Base-by-base conservation (phyloP, 2,888 invertebrate species). In the Archaeoteleia sp. region DNA sequence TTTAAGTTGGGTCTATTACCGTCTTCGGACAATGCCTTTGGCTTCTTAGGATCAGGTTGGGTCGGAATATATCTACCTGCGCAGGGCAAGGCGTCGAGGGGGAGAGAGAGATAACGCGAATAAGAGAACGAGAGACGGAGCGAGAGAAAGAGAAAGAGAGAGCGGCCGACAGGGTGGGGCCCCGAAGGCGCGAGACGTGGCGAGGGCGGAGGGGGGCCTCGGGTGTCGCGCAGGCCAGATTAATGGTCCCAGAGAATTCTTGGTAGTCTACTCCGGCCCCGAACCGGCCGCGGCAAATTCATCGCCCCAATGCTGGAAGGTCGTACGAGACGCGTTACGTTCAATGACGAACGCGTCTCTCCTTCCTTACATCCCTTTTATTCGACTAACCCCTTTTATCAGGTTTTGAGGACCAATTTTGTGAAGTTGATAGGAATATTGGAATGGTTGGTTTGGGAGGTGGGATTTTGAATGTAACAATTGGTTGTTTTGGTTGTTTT, bases 221-320 rank as follows among this genome's bases (percentile, higher is more conserved):
- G 77, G 77, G 81, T 83, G 83, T 82, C 82, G 79, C 80, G 75
- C 73, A 69, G 81, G 73, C 74, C 80, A 83, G 82, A 83, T 83
- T 82, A 82, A 84, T 84, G 82, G 82, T 82, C 78, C 75, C 75
- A 57, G 73, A 54, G 78, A 82, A 82, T 83, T 83, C 82, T 76
- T 78, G 78, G 80, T 82, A 82, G 79, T 77, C 79, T 78, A 49
- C 61, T 54, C 60, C 25, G 65, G 42, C 58, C n/a, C n/a, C 63
- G 48, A 62, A 68, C 68, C 51, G 71, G 66, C 71, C 72, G 71
- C 53, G 72, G 67, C 67, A 67, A 72, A 62, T 65, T 67, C 67
- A 63, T 70, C 72, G 65, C 72, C 65, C 57, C 61, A 42, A 61
- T 46, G 60, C 60, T 61, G 54, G 69, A 67, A 71, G 68, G 65